These are phyloP conservation scores for Drosophila quinaria DNA, from an alignment of 2,888 invertebrate species.

Conservation along the genomic window DNA sequence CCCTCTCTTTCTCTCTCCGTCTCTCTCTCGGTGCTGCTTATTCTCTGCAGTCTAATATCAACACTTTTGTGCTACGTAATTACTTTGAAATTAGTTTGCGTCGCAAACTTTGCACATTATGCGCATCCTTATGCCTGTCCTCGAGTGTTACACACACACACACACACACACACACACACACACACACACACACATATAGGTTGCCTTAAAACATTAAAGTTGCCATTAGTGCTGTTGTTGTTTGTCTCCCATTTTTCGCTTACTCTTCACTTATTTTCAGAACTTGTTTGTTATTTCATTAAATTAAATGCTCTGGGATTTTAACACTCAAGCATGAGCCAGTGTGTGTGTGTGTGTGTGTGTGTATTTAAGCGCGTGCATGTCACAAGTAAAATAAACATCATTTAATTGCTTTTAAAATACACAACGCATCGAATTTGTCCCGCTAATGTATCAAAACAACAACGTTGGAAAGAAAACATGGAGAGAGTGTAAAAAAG, in stretches of 20 bases:
- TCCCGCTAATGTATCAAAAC: slow-evolving; percentile 50
- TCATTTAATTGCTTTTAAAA: slow-evolving; percentile 70
- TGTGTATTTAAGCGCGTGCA: slow-evolving; percentile 41
- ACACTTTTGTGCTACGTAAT: slow-evolving; percentile 83
- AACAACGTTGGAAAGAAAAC: not conserved
- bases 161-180: slow-evolving; percentile 24
- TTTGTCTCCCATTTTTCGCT: slow-evolving; percentile 14
- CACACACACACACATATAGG: not conserved
- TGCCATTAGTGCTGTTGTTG: slow-evolving; percentile 64
- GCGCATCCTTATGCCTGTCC: slow-evolving; percentile 75
- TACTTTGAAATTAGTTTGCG: slow-evolving; percentile 84
- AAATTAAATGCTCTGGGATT: slow-evolving; percentile 74
- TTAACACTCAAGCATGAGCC: slow-evolving; percentile 31
- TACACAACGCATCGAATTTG: slow-evolving; percentile 39
- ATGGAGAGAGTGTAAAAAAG: not conserved
- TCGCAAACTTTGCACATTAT: slow-evolving; percentile 82
- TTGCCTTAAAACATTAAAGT: slow-evolving; percentile 71
- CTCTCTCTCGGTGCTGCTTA: slow-evolving; percentile 19
- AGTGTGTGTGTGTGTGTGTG: slow-evolving; percentile 11
- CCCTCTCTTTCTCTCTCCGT: not conserved
- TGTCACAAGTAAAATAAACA: slow-evolving; percentile 68
- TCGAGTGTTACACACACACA: slow-evolving; percentile 43
- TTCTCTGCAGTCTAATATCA: slow-evolving; percentile 78
- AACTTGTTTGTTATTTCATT: slow-evolving; percentile 79
- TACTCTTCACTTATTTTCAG: slow-evolving; percentile 39